phyloP scores from a whole-genome alignment of 1,140 invertebrate species.

The Drosophila quadrilineata region DNA sequence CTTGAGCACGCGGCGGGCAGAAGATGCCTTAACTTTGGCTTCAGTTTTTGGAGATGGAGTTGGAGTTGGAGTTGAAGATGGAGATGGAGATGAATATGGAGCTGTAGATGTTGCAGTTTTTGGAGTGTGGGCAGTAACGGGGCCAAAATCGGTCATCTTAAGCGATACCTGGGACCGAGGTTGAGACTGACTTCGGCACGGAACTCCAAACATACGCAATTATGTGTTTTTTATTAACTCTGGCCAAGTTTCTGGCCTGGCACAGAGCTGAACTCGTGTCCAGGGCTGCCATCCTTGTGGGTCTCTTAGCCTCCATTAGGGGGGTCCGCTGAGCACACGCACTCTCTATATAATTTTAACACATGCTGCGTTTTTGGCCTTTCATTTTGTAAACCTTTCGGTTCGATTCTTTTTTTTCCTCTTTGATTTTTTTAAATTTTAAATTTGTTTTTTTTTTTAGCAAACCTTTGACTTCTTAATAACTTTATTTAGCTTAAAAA shows the following conservation, averaged over 20 bases:
- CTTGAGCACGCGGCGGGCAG: constrained; percentile 52
- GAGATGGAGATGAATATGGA: background rate
- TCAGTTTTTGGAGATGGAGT: background rate
- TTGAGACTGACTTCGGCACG: background rate
- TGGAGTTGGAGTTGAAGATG: background rate
- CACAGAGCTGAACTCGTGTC: background rate
- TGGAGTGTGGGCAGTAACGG: constrained; percentile 37
- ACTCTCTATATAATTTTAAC: constrained; percentile 79
- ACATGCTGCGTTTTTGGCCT: constrained; percentile 71
- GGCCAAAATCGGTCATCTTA: constrained; percentile 13
- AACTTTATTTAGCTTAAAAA: constrained; percentile 76
- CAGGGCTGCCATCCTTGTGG: constrained; percentile 32
- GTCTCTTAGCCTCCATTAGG: constrained; percentile 57
- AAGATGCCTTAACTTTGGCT: too few relatives aligned
- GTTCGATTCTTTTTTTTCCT: constrained; percentile 20
- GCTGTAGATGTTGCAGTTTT: background rate
- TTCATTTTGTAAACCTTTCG: constrained; percentile 22
- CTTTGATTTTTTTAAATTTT: too few relatives aligned
- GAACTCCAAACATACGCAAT: constrained; percentile 68
- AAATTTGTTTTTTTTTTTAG: constrained; percentile 51
- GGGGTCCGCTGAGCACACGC: constrained; percentile 67
- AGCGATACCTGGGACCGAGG: constrained; percentile 10
- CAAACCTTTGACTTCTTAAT: constrained; percentile 57
- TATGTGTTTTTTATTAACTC: constrained; percentile 79
- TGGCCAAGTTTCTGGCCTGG: background rate